These are phyloP conservation scores for Cryptoblepharus egeriae DNA, from an alignment of 2,797 vertebrate species.

Conservation along the genomic window DNA sequence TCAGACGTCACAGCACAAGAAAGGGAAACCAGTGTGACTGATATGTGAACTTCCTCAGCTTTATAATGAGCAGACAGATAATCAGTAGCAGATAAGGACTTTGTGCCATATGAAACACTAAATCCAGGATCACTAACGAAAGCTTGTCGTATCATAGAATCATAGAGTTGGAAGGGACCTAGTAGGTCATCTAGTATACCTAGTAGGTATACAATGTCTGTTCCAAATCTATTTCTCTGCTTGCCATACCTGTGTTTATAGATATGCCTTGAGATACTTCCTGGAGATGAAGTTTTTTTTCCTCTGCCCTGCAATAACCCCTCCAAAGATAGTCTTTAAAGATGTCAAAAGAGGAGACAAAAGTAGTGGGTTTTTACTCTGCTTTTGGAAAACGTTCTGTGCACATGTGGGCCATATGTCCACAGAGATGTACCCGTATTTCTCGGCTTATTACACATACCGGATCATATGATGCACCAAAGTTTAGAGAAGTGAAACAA, in stretches of 20 bases:
- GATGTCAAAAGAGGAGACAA: too few species aligned
- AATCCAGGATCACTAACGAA: not conserved
- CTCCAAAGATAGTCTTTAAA: not conserved
- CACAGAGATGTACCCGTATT: too few species aligned
- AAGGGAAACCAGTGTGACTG: not conserved
- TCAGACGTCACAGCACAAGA: not conserved
- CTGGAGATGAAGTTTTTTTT: not conserved
- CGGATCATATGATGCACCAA: too few species aligned
- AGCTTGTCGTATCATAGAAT: not conserved
- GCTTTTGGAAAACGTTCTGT: too few species aligned
- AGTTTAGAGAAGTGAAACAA: too few species aligned
- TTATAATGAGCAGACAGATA: slow-evolving; percentile 1
- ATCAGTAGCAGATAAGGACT: slow-evolving; percentile 23
- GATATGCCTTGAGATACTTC: not conserved
- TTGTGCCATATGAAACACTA: slow-evolving; percentile 5
- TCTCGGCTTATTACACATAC: too few species aligned
- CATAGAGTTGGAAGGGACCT: too few species aligned
- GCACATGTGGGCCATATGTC: too few species aligned
- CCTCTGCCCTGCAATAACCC: not conserved
- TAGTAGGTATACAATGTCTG: too few species aligned
- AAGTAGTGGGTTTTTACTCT: not conserved
- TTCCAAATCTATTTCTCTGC: not conserved
- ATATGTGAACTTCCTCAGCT: not conserved
- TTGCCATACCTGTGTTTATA: not conserved
- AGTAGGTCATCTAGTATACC: too few species aligned